Evolutionary conservation across 1,140 invertebrate genomes (phyloP), one percentile per base, ranked within the genome.

Genomic region (Andrena cerasifolii): DNA sequence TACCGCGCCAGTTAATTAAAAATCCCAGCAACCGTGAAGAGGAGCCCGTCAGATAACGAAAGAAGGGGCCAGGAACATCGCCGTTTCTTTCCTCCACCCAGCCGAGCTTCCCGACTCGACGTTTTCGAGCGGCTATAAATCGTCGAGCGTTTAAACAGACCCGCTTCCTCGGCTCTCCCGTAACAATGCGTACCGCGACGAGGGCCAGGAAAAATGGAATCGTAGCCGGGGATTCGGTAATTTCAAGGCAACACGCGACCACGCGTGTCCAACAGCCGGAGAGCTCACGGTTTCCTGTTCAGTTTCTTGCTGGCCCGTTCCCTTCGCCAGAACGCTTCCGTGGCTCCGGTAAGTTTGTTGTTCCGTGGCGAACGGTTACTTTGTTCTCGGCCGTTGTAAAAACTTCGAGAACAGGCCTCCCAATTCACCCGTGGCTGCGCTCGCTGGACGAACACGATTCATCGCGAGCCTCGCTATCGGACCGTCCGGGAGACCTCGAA

Each of bases 221-320:
- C 33, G 2, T n/a, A 10, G 10, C 18, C 0, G 47, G 18, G 26
- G 36, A 28, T 82, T 82, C 51, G 47, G 47, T 85, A 85, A 84
- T 84, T 84, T 62, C 56, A 51, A 18, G 53, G 33, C 36, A 40
- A 24, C 74, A 84, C 78, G 83, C 82, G 65, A 85, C 51, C 45
- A 81, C 47, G 79, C 82, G 54, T 84, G 82, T 43, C 47, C 31
- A n/a, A n/a, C 26, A 2, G 24, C 21, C 28, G 36, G 16, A 61
- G 40, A 61, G 43, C 36, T 49, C 70, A 47, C 5, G 28, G n/a
- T 47, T 72, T 31, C 26, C 7, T 33, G 45, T 47, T n/a, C 26
- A 12, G 31, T 62, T 49, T 16, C 33, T 54, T 5, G 45, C 8
- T 45, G 2, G 8, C 16, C 12, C 3, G 14, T 28, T 14, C 40